Evolutionary conservation across 2,888 invertebrate species (phyloP).

Genomic region (Drosophila maculinotata): DNA sequence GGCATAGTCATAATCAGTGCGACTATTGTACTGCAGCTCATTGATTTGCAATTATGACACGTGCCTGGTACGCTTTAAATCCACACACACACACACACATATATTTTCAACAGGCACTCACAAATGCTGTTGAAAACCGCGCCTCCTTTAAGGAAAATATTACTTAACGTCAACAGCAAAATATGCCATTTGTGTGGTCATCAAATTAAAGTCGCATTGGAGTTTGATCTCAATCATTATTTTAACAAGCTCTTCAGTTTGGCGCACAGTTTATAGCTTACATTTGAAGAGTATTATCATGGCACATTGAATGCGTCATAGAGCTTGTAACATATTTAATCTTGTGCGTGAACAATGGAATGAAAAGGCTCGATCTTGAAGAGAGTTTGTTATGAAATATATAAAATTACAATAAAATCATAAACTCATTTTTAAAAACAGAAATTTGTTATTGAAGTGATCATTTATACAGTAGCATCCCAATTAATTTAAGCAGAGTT

Average conservation of each 20-base stretch:
- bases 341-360: too few relatives aligned
- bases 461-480: too few relatives aligned
- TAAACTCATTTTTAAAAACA: too few relatives aligned
- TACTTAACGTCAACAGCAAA: constrained; percentile 9
- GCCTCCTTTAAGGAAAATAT: neutral
- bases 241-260: constrained; percentile 25
- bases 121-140: constrained; percentile 6
- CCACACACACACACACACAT: constrained; percentile 8
- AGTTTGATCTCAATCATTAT: constrained; percentile 27
- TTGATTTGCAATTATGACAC: constrained; percentile 80
- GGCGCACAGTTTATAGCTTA: neutral
- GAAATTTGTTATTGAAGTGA: too few relatives aligned
- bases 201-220: constrained; percentile 40
- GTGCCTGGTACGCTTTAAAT: constrained; percentile 58
- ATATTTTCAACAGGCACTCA: neutral
- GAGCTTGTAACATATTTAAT: neutral
- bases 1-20: constrained; percentile 73
- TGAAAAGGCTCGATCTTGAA: too few relatives aligned
- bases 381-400: too few relatives aligned
- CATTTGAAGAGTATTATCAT: neutral
- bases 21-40: constrained; percentile 75
- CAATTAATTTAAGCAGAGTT: too few relatives aligned
- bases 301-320: constrained; percentile 1
- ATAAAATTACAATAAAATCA: too few relatives aligned
- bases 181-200: too few relatives aligned